Base-by-base conservation (phyloP, 2,797 vertebrate genomes). In the Sylvia borin region DNA sequence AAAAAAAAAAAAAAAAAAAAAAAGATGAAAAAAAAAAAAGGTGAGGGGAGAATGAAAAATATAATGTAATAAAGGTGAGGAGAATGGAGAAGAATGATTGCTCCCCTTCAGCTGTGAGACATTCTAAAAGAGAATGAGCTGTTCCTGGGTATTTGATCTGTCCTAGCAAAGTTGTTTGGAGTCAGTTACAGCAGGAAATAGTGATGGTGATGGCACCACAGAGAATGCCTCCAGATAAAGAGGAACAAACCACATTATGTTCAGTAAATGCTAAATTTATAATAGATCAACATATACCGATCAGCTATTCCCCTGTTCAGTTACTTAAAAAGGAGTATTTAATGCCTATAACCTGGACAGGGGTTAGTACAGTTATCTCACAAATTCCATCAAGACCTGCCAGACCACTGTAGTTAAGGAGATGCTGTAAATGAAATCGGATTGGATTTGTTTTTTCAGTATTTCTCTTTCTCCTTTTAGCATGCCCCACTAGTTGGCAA, bases 401-500 rank as follows among this genome's bases (percentile, higher is more conserved):
- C 84, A 75, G 78, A 75, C 50, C 79, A 45, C 66, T 42, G 34
- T 40, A 38, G 58, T 31, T 68, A 68, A 58, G 78, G 88, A 93
- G 85, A 89, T 53, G 76, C 58, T 60, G 1, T 66, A 78, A 92
- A 76, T 72, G 70, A 92, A 83, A 94, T 88, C 58, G 60, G 73
- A 95, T 85, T 1, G 0, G 82, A 91, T 92, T 91, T 85, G 64
- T 74, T 95, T 76, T 81, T 92, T 91, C 58, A 57, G 51, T 83
- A 54, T 87, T 96, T 87, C 86, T 86, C 51, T 53, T 78, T 76
- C 64, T 89, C 26, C 0, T 88, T 96, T 97, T 60, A 88, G 87
- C 76, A 88, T 89, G 89, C 70, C 64, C 77, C 71, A 64, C 90
- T 85, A 92, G 80, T 36, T 90, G 78, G 90, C 92, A 96, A 94